These are phyloP conservation scores for Dichetophora obliterata DNA, from an alignment of 2,888 invertebrate genomes.

Conservation along the genomic window DNA sequence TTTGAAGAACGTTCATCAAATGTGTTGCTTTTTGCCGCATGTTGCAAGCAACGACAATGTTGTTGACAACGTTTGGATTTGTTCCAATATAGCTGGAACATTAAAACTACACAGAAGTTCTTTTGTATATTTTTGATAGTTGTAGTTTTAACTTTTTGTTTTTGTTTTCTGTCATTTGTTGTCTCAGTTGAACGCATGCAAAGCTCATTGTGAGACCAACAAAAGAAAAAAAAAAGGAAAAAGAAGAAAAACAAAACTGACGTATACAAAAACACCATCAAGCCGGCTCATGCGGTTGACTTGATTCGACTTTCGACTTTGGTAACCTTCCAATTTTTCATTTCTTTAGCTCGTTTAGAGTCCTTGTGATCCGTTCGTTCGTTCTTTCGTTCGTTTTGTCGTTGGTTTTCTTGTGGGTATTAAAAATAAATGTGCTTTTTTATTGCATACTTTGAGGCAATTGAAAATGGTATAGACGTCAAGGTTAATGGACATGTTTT, in stretches of 20 bases:
- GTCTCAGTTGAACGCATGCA: not conserved
- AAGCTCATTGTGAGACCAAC: not conserved
- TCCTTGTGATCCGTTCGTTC: not conserved
- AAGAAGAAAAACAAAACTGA: too few species aligned
- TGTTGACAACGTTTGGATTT: not conserved
- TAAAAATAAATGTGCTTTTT: conserved; percentile 18
- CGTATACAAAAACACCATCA: too few species aligned
- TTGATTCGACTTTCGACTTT: not conserved
- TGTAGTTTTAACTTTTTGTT: not conserved
- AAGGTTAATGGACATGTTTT: conserved; percentile 30
- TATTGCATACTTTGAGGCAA: conserved; percentile 32
- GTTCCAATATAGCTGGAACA: not conserved
- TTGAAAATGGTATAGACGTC: conserved; percentile 31
- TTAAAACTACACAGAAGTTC: not conserved
- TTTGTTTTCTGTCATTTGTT: not conserved
- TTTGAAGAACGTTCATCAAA: not conserved
- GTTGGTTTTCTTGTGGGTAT: not conserved
- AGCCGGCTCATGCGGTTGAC: not conserved
- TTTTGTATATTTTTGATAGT: not conserved
- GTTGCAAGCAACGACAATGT: conserved; percentile 1
- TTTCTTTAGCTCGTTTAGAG: not conserved
- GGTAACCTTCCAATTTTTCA: not conserved
- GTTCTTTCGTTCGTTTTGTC: not conserved
- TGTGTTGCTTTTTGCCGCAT: conserved; percentile 5
- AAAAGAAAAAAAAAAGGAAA: not conserved